Conservation (phyloP, 2,797 vertebrate species). For the Sebastes steindachneri region DNA sequence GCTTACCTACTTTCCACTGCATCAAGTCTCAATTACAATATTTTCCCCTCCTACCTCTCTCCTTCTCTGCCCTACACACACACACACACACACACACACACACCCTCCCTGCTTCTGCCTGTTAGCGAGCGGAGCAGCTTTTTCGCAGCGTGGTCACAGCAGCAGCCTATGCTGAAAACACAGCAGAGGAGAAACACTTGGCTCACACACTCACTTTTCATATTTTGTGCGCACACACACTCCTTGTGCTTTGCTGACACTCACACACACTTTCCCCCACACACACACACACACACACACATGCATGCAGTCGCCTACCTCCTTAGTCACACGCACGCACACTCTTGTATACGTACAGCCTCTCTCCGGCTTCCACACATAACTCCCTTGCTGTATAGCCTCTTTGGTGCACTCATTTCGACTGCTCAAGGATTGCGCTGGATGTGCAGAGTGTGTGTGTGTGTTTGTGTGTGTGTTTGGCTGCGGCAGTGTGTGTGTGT, state of each 20-base stretch:
- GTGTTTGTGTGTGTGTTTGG: background rate
- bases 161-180: constrained; percentile 28
- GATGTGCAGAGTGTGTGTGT: constrained; percentile 11
- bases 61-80: background rate
- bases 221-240: background rate
- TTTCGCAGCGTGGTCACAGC: constrained; percentile 46
- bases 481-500: background rate
- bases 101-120: constrained; percentile 21
- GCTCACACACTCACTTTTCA: constrained; percentile 16
- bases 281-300: background rate
- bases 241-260: constrained; percentile 28
- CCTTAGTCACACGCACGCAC: constrained; percentile 22
- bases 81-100: constrained; percentile 10
- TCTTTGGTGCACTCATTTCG: constrained; percentile 39
- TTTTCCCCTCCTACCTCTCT: constrained; percentile 4
- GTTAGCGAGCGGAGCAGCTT: constrained; percentile 46
- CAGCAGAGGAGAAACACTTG: constrained; percentile 55
- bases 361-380: constrained; percentile 27
- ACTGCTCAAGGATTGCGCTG: constrained; percentile 38
- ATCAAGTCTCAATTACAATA: constrained; percentile 39
- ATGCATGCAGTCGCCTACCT: background rate
- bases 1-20: constrained; percentile 22
- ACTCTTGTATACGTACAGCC: constrained; percentile 3
- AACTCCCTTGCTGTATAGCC: constrained; percentile 15
- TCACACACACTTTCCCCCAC: background rate